These are phyloP conservation scores for Drosophila tani DNA, from an alignment of 1,140 invertebrate genomes.

Conservation along the genomic window DNA sequence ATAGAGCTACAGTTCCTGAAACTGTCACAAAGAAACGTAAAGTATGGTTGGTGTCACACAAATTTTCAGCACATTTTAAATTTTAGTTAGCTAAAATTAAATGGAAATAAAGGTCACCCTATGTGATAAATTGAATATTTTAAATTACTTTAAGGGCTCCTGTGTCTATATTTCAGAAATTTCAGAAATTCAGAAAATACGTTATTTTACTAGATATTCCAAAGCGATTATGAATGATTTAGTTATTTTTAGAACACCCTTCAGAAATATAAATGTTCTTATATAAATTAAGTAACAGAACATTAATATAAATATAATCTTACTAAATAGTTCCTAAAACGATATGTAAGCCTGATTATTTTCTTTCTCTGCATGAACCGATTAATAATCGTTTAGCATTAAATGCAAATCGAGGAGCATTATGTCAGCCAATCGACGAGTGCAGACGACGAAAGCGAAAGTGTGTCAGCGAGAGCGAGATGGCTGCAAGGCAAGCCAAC, in stretches of 20 bases:
- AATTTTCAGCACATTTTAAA: not conserved
- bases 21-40: not conserved
- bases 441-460: conserved; percentile 74
- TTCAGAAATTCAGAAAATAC: too few relatives aligned
- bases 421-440: conserved; percentile 69
- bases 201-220: not conserved
- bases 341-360: not conserved
- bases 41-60: not conserved
- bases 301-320: not conserved
- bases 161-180: not conserved
- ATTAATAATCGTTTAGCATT: conserved; percentile 79
- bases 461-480: conserved; percentile 60
- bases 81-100: too few relatives aligned
- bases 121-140: too few relatives aligned
- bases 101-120: too few relatives aligned
- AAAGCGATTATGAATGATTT: too few relatives aligned
- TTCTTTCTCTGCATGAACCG: conserved; percentile 26
- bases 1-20: not conserved
- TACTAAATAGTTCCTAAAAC: not conserved
- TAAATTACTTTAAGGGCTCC: not conserved
- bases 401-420: conserved; percentile 67
- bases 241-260: too few relatives aligned
- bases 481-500: conserved; percentile 3
- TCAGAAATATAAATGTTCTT: too few relatives aligned
- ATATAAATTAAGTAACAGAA: not conserved